Conservation (phyloP, 1,140 invertebrate species). For the Acyrthosiphon pisum region DNA sequence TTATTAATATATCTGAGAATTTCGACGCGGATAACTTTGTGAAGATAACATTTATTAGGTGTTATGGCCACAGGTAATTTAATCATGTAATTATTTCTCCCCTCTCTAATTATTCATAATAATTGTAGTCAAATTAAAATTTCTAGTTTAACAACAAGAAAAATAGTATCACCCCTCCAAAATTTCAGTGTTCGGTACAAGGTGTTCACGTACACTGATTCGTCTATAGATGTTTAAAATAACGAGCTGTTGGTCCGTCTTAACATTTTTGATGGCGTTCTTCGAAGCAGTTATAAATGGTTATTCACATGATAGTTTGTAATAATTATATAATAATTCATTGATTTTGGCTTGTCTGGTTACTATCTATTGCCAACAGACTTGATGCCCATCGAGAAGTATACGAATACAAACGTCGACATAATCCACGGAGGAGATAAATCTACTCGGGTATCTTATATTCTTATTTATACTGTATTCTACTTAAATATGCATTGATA, state of each 20-base stretch:
- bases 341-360: not conserved
- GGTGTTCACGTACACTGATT: not conserved
- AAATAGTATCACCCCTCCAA: not conserved
- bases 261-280: not conserved
- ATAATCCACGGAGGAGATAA: not conserved
- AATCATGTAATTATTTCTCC: not conserved
- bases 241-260: not conserved
- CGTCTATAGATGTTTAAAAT: not conserved
- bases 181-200: not conserved
- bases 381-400: not conserved
- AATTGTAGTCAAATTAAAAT: not conserved
- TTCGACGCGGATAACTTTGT: not conserved
- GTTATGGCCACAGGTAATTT: not conserved
- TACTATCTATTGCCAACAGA: not conserved
- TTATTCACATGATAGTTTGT: not conserved
- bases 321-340: not conserved
- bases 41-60: not conserved
- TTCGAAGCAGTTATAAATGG: not conserved
- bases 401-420: not conserved
- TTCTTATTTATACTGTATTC: not conserved
- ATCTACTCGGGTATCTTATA: slow-evolving; percentile 8
- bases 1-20: not conserved
- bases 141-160: not conserved
- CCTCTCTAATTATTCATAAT: not conserved
- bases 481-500: not conserved